Evolutionary conservation across 2,888 invertebrate species (phyloP), one percentile per base, ranked within the genome.

Genomic region (Xylota sylvarum): DNA sequence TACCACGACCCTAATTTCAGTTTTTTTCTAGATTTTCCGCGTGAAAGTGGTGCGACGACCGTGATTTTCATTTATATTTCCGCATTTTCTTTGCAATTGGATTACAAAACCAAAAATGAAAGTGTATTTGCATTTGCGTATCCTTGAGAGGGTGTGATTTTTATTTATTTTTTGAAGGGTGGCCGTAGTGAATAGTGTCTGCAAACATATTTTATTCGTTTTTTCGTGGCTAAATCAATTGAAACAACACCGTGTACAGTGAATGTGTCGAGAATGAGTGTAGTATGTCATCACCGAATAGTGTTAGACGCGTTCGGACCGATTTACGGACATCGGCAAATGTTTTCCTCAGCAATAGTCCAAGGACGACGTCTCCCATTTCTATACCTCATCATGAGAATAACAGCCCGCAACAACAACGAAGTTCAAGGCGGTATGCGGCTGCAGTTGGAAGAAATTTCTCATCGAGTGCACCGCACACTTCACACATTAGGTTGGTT

Each of bases 291-390:
- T 91, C 92, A 46, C 92, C 92, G 55, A 90, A 90, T 81, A 90
- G 91, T 84, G 92, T 91, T 87, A 90, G 92, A 70, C 91, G 93
- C 40, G 91, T 92, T 73, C 91, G 92, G 88, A 93, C 93, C 70
- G 93, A 93, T 89, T 89, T 93, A 69, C 90, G 91, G 88, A 92
- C 92, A n/a, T 92, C 92, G 2, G 91, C 92, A 88, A 92, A 92
- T 88, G 81, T 91, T 60, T 92, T 92, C 74, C 89, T 92, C 43
- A 88, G 87, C 56, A 85, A 88, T 10, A 89, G 89, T 69, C 88
- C 88, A 35, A 79, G 88, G 32, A 88, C 88, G 48, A 85, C 88
- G 64, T 89, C 89, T 1, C 88, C 89, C 12, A 77, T 85, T 27
- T 81, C 80, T n/a, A 77, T 85, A 77, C 85, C 80, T 0, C 73